phyloP scores from a whole-genome alignment of 2,797 vertebrate species.

The Microcaecilia unicolor region DNA sequence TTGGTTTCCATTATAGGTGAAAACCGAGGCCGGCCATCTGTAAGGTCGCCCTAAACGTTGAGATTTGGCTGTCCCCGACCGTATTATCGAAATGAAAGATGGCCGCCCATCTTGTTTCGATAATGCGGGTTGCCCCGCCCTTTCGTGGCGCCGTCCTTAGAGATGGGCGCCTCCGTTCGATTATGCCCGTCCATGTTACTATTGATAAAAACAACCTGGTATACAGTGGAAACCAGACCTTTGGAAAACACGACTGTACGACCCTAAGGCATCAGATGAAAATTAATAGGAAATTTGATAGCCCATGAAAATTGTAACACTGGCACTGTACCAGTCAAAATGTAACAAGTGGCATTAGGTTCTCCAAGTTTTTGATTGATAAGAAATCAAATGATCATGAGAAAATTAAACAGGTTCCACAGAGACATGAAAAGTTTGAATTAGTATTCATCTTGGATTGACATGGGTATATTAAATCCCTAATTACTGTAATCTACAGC shows the following conservation, averaged over 20 bases:
- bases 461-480: conserved; percentile 27
- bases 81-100: too few species aligned
- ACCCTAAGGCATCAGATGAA: background rate
- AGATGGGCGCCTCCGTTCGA: too few species aligned
- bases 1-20: too few species aligned
- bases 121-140: too few species aligned
- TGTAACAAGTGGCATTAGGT: conserved; percentile 4
- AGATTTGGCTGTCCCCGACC: too few species aligned
- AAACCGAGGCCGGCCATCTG: too few species aligned
- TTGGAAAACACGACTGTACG: background rate
- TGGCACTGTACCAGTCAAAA: background rate
- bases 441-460: conserved; percentile 30
- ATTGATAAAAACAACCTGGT: background rate
- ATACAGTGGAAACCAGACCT: background rate
- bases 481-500: conserved; percentile 46
- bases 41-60: too few species aligned
- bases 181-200: too few species aligned
- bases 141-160: too few species aligned
- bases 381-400: conserved; percentile 16
- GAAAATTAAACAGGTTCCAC: conserved; percentile 35
- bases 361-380: conserved; percentile 21
- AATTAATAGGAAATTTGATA: background rate
- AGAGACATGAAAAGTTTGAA: conserved; percentile 31
- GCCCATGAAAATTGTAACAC: background rate
- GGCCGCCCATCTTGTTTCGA: too few species aligned